Evolutionary conservation across 1,140 invertebrate species (phyloP).

Genomic region (Callitettix versicolor): DNA sequence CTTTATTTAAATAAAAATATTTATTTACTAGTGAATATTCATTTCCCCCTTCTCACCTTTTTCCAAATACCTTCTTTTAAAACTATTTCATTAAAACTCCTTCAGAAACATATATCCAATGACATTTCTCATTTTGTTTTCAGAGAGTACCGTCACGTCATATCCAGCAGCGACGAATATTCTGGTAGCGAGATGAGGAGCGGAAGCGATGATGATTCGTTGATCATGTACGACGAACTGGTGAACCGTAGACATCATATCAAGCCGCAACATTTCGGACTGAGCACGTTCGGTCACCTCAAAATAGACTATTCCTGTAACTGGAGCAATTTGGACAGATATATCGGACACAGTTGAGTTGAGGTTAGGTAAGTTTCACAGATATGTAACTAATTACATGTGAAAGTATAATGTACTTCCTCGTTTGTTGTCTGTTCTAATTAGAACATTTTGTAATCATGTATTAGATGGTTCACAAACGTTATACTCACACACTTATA

Average conservation of each 20-base stretch:
- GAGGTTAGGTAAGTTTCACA: no score
- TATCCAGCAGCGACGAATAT: constrained; percentile 1
- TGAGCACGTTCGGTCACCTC: constrained; percentile 56
- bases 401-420: no score
- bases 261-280: constrained; percentile 39
- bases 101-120: no score
- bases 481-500: no score
- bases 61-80: background rate
- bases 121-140: no score
- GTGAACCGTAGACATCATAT: background rate
- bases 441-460: no score
- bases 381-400: no score
- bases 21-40: no score
- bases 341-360: constrained; percentile 33
- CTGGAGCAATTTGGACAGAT: constrained; percentile 55
- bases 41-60: background rate
- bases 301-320: constrained; percentile 64
- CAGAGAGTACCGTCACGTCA: background rate
- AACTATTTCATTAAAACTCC: no score
- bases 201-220: background rate
- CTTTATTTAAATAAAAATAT: no score
- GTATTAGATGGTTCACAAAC: no score
- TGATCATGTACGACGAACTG: constrained; percentile 4
- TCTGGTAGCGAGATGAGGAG: background rate
- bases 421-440: no score